Evolutionary conservation across 2,888 invertebrate species (phyloP).

Genomic region (Encarsia formosa): DNA sequence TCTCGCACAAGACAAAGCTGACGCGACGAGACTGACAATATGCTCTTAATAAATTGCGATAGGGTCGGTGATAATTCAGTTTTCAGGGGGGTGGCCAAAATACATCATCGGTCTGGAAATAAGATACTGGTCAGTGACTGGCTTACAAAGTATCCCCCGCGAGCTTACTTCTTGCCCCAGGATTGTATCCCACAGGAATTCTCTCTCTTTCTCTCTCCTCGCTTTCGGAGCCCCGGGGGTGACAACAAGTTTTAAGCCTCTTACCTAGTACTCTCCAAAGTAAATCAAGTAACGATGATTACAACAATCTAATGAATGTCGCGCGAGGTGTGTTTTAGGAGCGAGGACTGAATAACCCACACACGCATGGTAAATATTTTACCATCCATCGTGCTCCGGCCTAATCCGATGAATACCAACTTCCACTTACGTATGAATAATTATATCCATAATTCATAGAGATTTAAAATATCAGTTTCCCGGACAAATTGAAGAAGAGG

Average conservation of each 20-base stretch:
- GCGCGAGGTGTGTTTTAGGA: too few species aligned
- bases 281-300: slow-evolving; percentile 2
- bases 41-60: slow-evolving; percentile 29
- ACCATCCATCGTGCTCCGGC: too few species aligned
- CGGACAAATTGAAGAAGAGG: neutral
- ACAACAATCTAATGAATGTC: too few species aligned
- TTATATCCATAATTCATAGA: too few species aligned
- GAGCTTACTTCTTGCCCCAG: slow-evolving; percentile 41
- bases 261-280: slow-evolving; percentile 9
- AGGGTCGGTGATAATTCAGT: slow-evolving; percentile 35
- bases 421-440: too few species aligned
- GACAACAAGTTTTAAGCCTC: slow-evolving; percentile 18
- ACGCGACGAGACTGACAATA: slow-evolving; percentile 15
- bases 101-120: slow-evolving; percentile 40
- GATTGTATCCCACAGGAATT: slow-evolving; percentile 46
- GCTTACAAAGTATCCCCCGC: slow-evolving; percentile 47
- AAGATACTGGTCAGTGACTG: slow-evolving; percentile 42
- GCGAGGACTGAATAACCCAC: too few species aligned
- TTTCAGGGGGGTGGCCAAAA: slow-evolving; percentile 41
- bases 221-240: too few species aligned
- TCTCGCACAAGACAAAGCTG: too few species aligned
- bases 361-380: too few species aligned
- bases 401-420: too few species aligned
- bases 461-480: too few species aligned
- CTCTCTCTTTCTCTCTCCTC: slow-evolving; percentile 2